Evolutionary conservation across 2,797 vertebrate species (phyloP).

Genomic region (Synaphobranchus kaupii): DNA sequence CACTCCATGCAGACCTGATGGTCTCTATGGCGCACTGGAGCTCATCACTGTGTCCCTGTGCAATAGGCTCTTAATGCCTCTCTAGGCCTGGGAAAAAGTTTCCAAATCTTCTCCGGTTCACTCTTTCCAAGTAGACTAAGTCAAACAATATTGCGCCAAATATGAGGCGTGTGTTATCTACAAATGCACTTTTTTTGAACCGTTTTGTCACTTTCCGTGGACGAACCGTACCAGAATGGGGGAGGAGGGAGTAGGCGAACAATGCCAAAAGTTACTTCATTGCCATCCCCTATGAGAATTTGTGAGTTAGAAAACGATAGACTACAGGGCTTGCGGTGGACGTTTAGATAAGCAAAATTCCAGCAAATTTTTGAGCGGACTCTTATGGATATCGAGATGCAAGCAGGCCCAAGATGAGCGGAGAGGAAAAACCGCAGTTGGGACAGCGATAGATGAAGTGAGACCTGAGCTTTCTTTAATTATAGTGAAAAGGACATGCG

Average conservation of each 20-base stretch:
- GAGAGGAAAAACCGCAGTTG: neutral
- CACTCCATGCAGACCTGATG: neutral
- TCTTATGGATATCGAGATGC: neutral
- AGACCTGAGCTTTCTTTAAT: neutral
- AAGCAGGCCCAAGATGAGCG: conserved; percentile 20
- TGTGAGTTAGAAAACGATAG: neutral
- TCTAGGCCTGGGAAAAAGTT: neutral
- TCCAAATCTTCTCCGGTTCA: neutral
- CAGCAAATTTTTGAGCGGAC: neutral
- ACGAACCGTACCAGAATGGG: neutral
- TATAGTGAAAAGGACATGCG: neutral
- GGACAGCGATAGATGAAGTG: neutral
- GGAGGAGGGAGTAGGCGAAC: neutral
- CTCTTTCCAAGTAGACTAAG: neutral
- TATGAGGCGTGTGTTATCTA: neutral
- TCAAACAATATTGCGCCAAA: neutral
- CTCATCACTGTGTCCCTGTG: neutral
- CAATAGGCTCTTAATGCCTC: neutral
- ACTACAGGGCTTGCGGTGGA: neutral
- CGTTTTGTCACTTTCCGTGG: neutral
- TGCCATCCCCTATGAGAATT: neutral
- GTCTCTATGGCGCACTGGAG: neutral
- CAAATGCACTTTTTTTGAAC: neutral
- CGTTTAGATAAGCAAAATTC: conserved; percentile 25
- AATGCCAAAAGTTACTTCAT: conserved; percentile 14